Evolutionary conservation across 2,797 vertebrate species (phyloP).

Genomic region (Phylloscopus collybita): DNA sequence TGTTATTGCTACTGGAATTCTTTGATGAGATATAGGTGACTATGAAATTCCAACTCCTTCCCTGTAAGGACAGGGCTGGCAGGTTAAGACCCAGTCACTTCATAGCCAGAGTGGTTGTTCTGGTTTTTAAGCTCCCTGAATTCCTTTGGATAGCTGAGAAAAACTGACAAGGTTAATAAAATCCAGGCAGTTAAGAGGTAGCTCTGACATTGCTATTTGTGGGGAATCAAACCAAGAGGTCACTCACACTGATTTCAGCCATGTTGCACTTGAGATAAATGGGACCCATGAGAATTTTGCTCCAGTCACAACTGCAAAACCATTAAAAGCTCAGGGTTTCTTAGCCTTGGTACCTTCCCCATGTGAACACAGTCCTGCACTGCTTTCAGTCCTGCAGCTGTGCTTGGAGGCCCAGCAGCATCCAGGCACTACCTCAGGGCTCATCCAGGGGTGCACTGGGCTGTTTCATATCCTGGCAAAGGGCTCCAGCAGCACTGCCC

Average conservation of each 20-base stretch:
- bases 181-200: not conserved
- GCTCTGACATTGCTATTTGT: not conserved
- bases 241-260: not conserved
- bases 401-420: not conserved
- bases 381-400: fast-evolving
- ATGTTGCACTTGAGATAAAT: not conserved
- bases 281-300: not conserved
- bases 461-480: not conserved
- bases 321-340: not conserved
- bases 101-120: not conserved
- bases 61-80: not conserved
- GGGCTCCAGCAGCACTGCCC: not conserved
- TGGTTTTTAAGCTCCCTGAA: not conserved
- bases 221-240: not conserved
- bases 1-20: not conserved
- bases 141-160: not conserved
- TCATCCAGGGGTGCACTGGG: not conserved
- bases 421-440: not conserved
- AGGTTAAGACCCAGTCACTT: not conserved
- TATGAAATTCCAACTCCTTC: not conserved
- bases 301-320: not conserved
- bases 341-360: not conserved
- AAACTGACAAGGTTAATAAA: conserved; percentile 26
- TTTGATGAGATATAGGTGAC: not conserved
- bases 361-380: not conserved